Evolutionary conservation across 2,113 vertebrate species (phyloP).

Genomic region (Ovis aries): DNA sequence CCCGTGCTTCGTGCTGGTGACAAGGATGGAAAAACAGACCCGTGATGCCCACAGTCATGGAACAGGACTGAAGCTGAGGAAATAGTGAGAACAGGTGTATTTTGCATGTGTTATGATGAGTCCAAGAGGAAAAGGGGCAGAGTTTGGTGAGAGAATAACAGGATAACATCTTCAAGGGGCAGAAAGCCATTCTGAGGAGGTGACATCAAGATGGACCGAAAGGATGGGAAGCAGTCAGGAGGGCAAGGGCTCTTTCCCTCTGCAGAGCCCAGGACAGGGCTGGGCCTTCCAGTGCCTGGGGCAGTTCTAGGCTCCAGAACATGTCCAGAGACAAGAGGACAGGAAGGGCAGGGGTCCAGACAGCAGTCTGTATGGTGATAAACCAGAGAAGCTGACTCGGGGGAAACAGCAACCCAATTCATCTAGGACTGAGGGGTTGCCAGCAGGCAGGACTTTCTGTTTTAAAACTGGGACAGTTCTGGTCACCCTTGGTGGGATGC

Average conservation of each 20-base stretch:
- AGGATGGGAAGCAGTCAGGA: not conserved
- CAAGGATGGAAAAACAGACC: not conserved
- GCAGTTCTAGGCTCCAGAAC: not conserved
- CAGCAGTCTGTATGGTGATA: not conserved
- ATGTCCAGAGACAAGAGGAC: not conserved
- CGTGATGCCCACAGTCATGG: not conserved
- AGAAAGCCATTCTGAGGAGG: not conserved
- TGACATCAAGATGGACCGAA: not conserved
- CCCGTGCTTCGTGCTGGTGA: fast-evolving
- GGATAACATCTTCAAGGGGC: not conserved
- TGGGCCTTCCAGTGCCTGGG: not conserved
- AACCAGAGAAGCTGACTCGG: fast-evolving
- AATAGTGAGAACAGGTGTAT: not conserved
- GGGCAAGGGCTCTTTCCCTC: not conserved
- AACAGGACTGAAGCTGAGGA: not conserved
- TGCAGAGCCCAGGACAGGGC: not conserved
- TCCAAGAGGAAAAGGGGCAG: not conserved
- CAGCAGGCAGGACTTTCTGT: not conserved
- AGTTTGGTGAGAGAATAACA: not conserved
- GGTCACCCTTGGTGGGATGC: not conserved
- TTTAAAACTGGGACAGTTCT: not conserved
- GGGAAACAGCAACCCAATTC: not conserved
- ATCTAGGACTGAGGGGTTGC: not conserved
- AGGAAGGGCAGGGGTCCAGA: too few species aligned
- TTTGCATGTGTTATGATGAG: not conserved